Evolutionary conservation across 2,888 invertebrate species (phyloP), one percentile per base, ranked within the genome.

Genomic region (Trichacis sp.): DNA sequence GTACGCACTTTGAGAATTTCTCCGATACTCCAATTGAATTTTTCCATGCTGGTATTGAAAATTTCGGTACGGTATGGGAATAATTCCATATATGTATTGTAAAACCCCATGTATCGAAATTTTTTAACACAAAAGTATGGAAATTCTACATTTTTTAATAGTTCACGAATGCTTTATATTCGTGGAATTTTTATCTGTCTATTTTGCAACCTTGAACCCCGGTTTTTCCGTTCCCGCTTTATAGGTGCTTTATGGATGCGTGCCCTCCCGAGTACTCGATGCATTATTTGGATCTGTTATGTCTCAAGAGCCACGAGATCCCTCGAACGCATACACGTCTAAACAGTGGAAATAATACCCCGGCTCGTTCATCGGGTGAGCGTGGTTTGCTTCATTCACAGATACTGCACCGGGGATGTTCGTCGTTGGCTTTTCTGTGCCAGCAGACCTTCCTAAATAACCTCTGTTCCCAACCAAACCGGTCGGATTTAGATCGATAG

Each of bases 401-500:
- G 40, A 12, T 40, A 36, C 14, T 15, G 40, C 36, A 3, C 36
- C 40, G 40, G 40, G 6, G 8, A 15, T 15, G 40, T 12, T 5
- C 14, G 40, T 40, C 40, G 40, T 15, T 40, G 40, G 3, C 5
- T 40, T 40, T 40, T 40, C 40, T 40, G 40, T 14, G 14, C 14
- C 14, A 8, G 40, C 40, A 40, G 40, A 40, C 40, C 40, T 40
- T 40, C 40, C 40, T 40, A 40, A 40, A 40, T 15, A n/a, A n/a
- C n/a, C n/a, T n/a, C n/a, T n/a, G n/a, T n/a, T n/a, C n/a, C n/a
- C n/a, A n/a, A n/a, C n/a, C n/a, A n/a, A 40, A 40, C 40, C 40
- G 40, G 40, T 40, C 40, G 40, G 40, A 40, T 40, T 40, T 40
- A 40, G 40, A 40, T 40, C 40, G 40, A 40, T 40, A 15, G 40